A percentile compares a stretch with the other conserved stretches of the same genome.
phyloP scores from a whole-genome alignment of 1,140 invertebrate species.

The Drosophila athabasca region DNA sequence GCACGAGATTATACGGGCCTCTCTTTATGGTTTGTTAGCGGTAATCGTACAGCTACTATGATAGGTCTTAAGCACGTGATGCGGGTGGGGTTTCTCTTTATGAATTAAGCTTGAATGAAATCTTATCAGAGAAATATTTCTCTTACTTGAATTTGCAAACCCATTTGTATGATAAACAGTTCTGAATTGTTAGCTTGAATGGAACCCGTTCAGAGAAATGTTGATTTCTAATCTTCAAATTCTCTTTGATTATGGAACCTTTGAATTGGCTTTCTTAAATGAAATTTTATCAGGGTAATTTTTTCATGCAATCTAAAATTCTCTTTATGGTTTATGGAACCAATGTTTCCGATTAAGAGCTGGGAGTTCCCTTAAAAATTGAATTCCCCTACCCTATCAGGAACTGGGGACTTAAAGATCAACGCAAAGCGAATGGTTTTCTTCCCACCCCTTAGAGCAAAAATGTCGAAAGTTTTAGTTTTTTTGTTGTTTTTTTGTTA shows the following conservation, averaged over 20 bases:
- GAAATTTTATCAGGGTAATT: too few relatives aligned
- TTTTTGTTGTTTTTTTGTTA: constrained; percentile 46
- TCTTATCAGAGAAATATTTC: constrained; percentile 9
- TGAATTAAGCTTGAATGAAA: background rate
- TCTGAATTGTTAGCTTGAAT: background rate
- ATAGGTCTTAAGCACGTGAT: constrained; percentile 5
- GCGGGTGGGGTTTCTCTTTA: constrained; percentile 2
- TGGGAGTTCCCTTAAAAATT: constrained; percentile 5
- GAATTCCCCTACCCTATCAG: too few relatives aligned
- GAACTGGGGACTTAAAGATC: too few relatives aligned
- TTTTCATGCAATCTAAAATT: background rate
- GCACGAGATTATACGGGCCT: constrained; percentile 6
- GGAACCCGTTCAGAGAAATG: constrained; percentile 7
- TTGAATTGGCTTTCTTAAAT: too few relatives aligned
- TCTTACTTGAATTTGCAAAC: background rate
- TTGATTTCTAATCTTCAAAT: too few relatives aligned
- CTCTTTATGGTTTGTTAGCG: constrained; percentile 2
- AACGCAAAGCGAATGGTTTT: background rate
- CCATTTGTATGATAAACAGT: background rate
- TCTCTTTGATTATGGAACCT: background rate
- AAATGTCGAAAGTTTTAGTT: background rate
- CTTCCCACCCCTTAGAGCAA: background rate
- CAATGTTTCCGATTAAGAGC: constrained; percentile 1
- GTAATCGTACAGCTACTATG: background rate
- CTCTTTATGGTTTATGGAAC: background rate